A percentile compares a stretch with the other conserved stretches of the same genome.
Evolutionary conservation across 2,888 invertebrate genomes (phyloP).

Genomic region (Diplazon laetatorius): DNA sequence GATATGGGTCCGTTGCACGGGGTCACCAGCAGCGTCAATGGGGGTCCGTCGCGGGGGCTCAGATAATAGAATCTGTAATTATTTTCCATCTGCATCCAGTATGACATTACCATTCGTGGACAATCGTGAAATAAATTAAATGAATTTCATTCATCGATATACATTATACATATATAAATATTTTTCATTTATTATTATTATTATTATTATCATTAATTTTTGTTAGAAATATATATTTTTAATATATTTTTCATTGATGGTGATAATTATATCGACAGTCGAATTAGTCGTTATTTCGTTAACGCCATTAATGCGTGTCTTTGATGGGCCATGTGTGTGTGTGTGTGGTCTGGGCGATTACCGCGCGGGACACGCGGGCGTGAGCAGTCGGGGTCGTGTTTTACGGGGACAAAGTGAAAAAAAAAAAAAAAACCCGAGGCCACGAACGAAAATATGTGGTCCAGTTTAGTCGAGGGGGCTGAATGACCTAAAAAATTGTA

Average conservation of each 20-base stretch:
- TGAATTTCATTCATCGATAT: too few relatives aligned
- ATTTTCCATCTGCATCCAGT: conserved; percentile 81
- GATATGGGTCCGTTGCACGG: conserved; percentile 80
- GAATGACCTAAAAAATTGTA: too few relatives aligned
- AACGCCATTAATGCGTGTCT: conserved; percentile 23
- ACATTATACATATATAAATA: too few relatives aligned
- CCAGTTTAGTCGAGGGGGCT: conserved; percentile 65
- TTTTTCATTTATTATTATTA: too few relatives aligned
- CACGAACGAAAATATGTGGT: conserved; percentile 63
- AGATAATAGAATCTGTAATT: conserved; percentile 81
- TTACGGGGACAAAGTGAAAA: too few relatives aligned
- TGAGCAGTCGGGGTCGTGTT: conserved; percentile 26
- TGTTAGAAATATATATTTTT: too few relatives aligned
- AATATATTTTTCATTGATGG: background rate
- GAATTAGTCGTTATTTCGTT: conserved; percentile 1
- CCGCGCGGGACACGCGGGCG: conserved; percentile 5
- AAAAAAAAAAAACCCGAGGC: conserved; percentile 49
- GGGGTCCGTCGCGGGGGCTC: conserved; percentile 79
- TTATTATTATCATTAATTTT: too few relatives aligned
- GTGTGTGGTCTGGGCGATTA: conserved; percentile 29
- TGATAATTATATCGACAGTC: background rate
- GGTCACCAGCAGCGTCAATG: conserved; percentile 80
- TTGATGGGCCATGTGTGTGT: too few relatives aligned
- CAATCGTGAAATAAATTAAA: conserved; percentile 68
- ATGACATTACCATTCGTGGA: conserved; percentile 77